These are phyloP conservation scores for Agrotis segetum DNA, from an alignment of 2,888 invertebrate genomes.

Conservation along the genomic window DNA sequence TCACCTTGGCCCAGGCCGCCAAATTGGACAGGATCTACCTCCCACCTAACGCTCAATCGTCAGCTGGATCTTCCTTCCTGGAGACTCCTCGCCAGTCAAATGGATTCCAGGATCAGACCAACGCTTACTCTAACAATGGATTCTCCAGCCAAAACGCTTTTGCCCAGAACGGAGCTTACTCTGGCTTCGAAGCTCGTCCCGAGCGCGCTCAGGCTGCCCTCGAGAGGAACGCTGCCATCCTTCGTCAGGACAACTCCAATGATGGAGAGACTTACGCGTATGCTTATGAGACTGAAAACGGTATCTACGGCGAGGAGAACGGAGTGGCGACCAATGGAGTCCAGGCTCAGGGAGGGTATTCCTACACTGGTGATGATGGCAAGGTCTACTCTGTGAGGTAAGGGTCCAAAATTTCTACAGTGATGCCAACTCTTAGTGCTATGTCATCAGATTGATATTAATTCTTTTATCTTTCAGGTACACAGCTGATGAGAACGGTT, in stretches of 20 bases:
- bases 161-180: slow-evolving; percentile 58
- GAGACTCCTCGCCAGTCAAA: slow-evolving; percentile 61
- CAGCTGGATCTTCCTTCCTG: slow-evolving; percentile 61
- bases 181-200: slow-evolving; percentile 69
- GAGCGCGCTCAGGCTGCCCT: slow-evolving; percentile 83
- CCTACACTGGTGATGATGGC: slow-evolving; percentile 87
- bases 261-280: slow-evolving; percentile 84
- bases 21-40: slow-evolving; percentile 85
- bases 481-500: slow-evolving; percentile 87
- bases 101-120: slow-evolving; percentile 50
- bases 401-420: slow-evolving; percentile 4
- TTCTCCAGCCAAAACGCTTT: slow-evolving; percentile 50
- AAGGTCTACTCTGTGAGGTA: slow-evolving; percentile 84
- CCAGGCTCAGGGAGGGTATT: slow-evolving; percentile 83
- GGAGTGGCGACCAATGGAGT: slow-evolving; percentile 86
- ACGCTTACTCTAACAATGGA: slow-evolving; percentile 47
- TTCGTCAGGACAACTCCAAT: slow-evolving; percentile 82
- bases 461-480: slow-evolving; percentile 71
- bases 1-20: slow-evolving; percentile 78
- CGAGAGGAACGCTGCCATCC: slow-evolving; percentile 84
- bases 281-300: slow-evolving; percentile 86
- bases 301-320: slow-evolving; percentile 84
- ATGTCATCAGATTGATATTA: too few relatives aligned
- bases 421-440: too few relatives aligned
- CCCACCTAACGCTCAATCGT: slow-evolving; percentile 77